Conservation (phyloP, 2,888 invertebrate species). For the Nematopogon swammerdamellus region DNA sequence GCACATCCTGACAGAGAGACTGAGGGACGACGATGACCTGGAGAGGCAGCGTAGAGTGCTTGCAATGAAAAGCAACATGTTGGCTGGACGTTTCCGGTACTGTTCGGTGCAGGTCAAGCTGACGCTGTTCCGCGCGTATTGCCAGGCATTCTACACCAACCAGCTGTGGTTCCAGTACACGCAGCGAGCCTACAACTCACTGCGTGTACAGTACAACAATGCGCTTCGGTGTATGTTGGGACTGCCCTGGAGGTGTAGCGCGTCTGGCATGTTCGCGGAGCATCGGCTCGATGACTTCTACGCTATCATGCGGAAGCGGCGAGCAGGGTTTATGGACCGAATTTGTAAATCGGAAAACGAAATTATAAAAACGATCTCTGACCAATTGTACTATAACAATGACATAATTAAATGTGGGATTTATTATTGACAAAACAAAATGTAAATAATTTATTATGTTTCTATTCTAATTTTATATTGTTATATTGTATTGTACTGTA, state of each 20-base stretch:
- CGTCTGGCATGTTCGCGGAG: slow-evolving; percentile 4
- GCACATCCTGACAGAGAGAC: slow-evolving; percentile 2
- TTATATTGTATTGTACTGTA: too few relatives aligned
- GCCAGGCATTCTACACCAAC: slow-evolving; percentile 4
- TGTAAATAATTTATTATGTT: too few relatives aligned
- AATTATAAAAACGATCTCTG: too few relatives aligned
- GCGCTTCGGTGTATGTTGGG: slow-evolving; percentile 1
- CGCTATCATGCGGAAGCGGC: slow-evolving; percentile 3
- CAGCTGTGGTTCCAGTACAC: slow-evolving; percentile 3
- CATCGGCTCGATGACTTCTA: slow-evolving; percentile 2
- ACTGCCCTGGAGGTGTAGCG: slow-evolving; percentile 3
- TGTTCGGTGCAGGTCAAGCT: slow-evolving; percentile 1
- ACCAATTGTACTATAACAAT: too few relatives aligned
- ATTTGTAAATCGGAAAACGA: background rate
- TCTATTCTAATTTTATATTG: too few relatives aligned
- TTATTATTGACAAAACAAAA: too few relatives aligned
- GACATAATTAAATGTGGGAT: too few relatives aligned
- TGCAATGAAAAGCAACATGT: slow-evolving; percentile 5
- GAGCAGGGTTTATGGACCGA: slow-evolving; percentile 1
- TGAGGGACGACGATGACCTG: slow-evolving; percentile 2
- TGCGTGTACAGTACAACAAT: slow-evolving; percentile 5
- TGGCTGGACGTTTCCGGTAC: slow-evolving; percentile 4
- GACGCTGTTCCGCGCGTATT: slow-evolving; percentile 2
- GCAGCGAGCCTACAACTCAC: slow-evolving; percentile 2
- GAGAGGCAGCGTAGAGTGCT: slow-evolving; percentile 5